Base-by-base conservation (phyloP, 2,888 invertebrate species). In the Leucophenga montana region DNA sequence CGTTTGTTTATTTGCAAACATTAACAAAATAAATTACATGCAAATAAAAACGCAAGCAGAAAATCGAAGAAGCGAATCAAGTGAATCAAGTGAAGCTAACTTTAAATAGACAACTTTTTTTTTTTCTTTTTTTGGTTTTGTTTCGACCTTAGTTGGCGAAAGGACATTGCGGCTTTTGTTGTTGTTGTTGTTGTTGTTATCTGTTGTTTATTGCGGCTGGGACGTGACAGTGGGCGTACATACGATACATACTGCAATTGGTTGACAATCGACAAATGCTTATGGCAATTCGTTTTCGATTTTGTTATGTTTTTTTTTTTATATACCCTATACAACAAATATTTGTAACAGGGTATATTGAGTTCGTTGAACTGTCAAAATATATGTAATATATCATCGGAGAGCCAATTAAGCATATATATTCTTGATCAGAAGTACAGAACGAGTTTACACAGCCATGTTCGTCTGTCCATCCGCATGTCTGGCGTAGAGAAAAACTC, bases 1-100 rank as follows among this genome's bases (percentile, higher is more conserved):
- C 14, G 72, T 72, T 84, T 81, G 81, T 84, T 84, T 81, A 81
- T 81, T 81, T 75, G 74, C 79, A 72, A 74, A 83, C 80, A 81
- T 81, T 81, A 81, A 83, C 79, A 79, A 81, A 83, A 81, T 81
- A 81, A 81, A 81, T 84, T 79, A 76, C 84, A 83, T 83, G 85
- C 80, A 84, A 81, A 81, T 79, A 80, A 77, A 75, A 75, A 75
- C 61, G 69, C 61, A 46, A 59, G 16, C 20, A 75, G 70, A 69
- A 71, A 71, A 50, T 56, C 70, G 48, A 73, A 54, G 18, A n/a
- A 50, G 61, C 65, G 62, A 66, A 65, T 67, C 56, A 33, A 27
- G 11, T 11, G 54, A 31, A 66, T 11, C 75, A 77, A 83, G 44
- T n/a, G 1, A 50, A 50, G 6, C 16, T 13, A 48, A 79, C 78